Base-by-base conservation (phyloP, 2,113 vertebrate genomes). In the Zosterops lateralis region DNA sequence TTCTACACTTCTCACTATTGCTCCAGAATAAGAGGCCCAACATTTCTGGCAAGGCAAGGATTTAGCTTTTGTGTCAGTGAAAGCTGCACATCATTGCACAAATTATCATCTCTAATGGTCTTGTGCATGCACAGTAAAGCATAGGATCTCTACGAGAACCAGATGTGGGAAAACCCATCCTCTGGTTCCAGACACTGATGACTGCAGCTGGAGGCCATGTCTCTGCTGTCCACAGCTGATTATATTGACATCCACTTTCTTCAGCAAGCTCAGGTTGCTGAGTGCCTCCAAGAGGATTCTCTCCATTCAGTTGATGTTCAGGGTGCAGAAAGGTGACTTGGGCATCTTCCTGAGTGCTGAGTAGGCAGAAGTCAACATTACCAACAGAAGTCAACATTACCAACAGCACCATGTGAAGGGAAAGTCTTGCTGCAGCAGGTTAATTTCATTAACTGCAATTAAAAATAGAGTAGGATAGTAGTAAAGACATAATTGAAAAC, bases 221-320 rank as follows among this genome's bases (percentile, higher is more conserved):
- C 13, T 58, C 24, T 2, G 0, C 15, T 68, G n/a, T 40, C 25
- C 28, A 29, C 40, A 70, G 22, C 11, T 61, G 62, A 60, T n/a
- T 34, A 16, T 15, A n/a, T 0, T 54, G 32, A 29, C 9, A 17
- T 65, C 34, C 29, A 45, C 7, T 36, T 0, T 0, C 8, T 89
- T 28, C 61, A 74, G 45, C 40, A 70, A 70, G 32, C 14, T 60
- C 42, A 65, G 21, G 31, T 20, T 88, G 21, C 45, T 44, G 20
- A 65, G 12, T n/a, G 6, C 28, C 18, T 76, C 44, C 62, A 80
- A 54, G 53, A 75, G 16, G n/a, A 64, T 25, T 20, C 24, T 68
- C 18, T 24, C 31, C 32, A 58, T 50, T 67, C 5, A 70, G 17
- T 22, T 89, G 40, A n/a, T 28, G 15, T 60, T 54, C 65, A 51